A percentile compares a stretch with the other conserved stretches of the same genome.
Conservation (phyloP, 2,888 invertebrate species). For the Brassicogethes aeneus region DNA sequence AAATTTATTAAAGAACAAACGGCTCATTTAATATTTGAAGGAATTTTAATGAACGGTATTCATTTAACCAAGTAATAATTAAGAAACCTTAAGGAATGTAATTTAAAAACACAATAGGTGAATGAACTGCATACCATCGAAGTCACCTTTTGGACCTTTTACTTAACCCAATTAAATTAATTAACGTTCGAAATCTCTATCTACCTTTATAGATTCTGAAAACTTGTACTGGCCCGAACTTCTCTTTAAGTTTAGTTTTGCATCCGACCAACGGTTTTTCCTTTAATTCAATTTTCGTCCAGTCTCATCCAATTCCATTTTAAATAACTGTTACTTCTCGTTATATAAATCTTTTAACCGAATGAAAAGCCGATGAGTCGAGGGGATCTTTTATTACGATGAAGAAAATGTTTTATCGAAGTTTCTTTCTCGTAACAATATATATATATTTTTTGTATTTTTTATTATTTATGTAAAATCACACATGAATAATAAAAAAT, state of each 20-base stretch:
- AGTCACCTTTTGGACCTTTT: conserved; percentile 26
- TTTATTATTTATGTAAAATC: too few relatives aligned
- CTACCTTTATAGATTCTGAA: conserved; percentile 22
- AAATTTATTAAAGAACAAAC: too few relatives aligned
- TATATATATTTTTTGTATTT: too few relatives aligned
- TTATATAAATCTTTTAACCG: conserved; percentile 4
- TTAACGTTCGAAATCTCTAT: conserved; percentile 30
- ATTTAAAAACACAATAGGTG: neutral
- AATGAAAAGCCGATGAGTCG: conserved; percentile 1
- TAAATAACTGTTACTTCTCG: conserved; percentile 4
- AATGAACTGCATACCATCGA: neutral
- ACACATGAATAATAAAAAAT: too few relatives aligned
- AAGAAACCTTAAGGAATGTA: neutral
- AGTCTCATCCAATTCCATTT: conserved; percentile 12
- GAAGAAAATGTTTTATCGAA: conserved; percentile 1
- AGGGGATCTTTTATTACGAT: neutral
- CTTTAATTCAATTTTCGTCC: conserved; percentile 13
- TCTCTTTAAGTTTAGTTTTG: conserved; percentile 17
- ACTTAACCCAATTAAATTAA: conserved; percentile 36
- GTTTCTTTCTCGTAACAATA: too few relatives aligned
- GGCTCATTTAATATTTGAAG: neutral
- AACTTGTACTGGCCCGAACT: conserved; percentile 13
- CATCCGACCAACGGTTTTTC: conserved; percentile 13
- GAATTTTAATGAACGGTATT: neutral
- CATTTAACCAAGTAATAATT: neutral